phyloP scores from a whole-genome alignment of 2,113 vertebrate species.

The Callocephalon fimbriatum region DNA sequence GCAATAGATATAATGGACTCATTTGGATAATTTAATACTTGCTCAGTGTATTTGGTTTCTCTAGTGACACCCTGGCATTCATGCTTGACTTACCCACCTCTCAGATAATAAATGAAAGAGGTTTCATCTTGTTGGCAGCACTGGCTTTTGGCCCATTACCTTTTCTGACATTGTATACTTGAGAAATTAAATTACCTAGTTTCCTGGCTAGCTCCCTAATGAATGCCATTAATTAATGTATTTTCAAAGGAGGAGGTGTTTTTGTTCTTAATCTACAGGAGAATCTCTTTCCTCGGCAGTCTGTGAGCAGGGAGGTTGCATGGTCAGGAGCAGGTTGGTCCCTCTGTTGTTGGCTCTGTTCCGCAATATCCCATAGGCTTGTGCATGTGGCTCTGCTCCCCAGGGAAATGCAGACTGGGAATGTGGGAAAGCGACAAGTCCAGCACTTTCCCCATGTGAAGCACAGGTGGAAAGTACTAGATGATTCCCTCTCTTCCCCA shows the following conservation, averaged over 20 bases:
- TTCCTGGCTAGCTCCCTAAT: slow-evolving; percentile 42
- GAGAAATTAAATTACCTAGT: slow-evolving; percentile 54
- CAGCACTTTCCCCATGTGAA: background rate
- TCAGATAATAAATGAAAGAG: slow-evolving; percentile 51
- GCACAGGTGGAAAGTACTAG: too few species aligned
- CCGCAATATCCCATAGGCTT: rapidly evolving
- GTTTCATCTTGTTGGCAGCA: slow-evolving; percentile 32
- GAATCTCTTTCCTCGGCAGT: background rate
- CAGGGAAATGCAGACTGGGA: rapidly evolving
- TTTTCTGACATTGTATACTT: background rate
- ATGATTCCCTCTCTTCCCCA: background rate
- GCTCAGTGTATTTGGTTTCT: slow-evolving; percentile 48
- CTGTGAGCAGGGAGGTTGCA: background rate
- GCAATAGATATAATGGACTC: slow-evolving; percentile 78
- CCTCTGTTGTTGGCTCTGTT: background rate
- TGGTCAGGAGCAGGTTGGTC: rapidly evolving
- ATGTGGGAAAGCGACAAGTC: background rate
- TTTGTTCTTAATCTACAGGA: background rate
- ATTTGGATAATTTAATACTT: slow-evolving; percentile 61
- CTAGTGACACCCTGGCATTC: slow-evolving; percentile 31
- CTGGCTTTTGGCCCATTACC: background rate
- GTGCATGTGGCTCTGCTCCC: background rate
- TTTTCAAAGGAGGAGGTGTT: slow-evolving; percentile 27
- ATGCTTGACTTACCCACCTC: slow-evolving; percentile 58
- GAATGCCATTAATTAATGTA: slow-evolving; percentile 52